These are phyloP conservation scores for Cladorhizidae sp. DNA, from an alignment of 37 sponge, comb jelly and placozoan genomes.

Conservation along the genomic window DNA sequence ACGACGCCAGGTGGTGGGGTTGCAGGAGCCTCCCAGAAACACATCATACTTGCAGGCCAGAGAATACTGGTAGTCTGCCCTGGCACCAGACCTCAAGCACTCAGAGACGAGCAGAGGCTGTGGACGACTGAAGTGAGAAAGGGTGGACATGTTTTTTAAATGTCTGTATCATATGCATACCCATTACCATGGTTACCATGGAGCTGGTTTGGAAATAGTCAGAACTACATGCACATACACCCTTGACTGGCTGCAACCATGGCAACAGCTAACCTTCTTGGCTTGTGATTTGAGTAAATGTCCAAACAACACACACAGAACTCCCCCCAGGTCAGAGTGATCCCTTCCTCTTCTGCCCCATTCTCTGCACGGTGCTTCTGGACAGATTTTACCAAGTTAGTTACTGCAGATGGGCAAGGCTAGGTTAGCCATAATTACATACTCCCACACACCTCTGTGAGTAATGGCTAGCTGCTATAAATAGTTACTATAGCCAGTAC, in stretches of 20 bases:
- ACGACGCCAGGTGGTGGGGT: conserved; percentile 93
- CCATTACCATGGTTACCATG: too few relatives aligned
- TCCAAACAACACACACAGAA: conserved; percentile 42
- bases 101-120: too few relatives aligned
- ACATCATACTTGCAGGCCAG: conserved; percentile 37
- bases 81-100: too few relatives aligned
- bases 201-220: too few relatives aligned
- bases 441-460: background rate
- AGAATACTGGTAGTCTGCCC: background rate
- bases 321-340: conserved; percentile 38
- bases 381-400: background rate
- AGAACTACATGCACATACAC: too few relatives aligned
- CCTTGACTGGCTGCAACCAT: too few relatives aligned
- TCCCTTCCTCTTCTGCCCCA: background rate
- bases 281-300: conserved; percentile 2
- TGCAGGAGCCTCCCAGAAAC: conserved; percentile 93
- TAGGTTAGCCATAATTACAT: background rate
- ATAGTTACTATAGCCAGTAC: too few relatives aligned
- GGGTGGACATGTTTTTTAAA: too few relatives aligned
- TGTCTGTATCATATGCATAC: too few relatives aligned
- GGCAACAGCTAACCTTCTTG: background rate
- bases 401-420: background rate
- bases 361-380: background rate
- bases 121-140: too few relatives aligned
- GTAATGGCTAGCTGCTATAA: background rate